Evolutionary conservation across 2,888 invertebrate species (phyloP), one percentile per base, ranked within the genome.

Genomic region (Lasioglossum leucozonium): DNA sequence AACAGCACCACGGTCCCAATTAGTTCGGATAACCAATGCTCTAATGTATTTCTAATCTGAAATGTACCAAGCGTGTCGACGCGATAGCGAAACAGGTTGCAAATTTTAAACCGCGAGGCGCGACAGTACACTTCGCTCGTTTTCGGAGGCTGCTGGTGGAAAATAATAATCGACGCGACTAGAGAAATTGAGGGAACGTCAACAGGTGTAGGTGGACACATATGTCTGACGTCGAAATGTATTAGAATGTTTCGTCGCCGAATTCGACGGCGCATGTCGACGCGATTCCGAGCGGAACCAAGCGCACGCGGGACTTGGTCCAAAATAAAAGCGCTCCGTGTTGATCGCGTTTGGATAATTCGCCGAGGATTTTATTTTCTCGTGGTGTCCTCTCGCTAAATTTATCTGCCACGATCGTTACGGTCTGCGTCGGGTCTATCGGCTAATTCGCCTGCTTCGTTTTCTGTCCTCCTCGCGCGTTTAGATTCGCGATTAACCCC

Each of bases 221-320:
- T 87, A 88, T 88, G 91, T 91, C 90, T 90, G 91, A 91, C 69
- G 91, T 91, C 91, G 86, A 91, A 89, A 90, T 77, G 86, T 84
- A 89, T 90, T 90, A 85, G 85, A 85, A 86, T 87, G 83, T 90
- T 91, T 89, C 88, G 75, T 86, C 84, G 84, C 62, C 51, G 69
- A 51, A 67, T 77, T 86, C 79, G 89, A 84, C 84, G 88, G 82
- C 74, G 88, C 87, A 75, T 82, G 77, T 87, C 86, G 79, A 26
- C 69, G 73, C 47, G 73, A 42, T 71, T 26, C 26, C 55, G 65
- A 58, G 26, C 26, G n/a, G 26, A 26, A n/a, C 84, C 77, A 76
- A 34, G 82, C 77, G 72, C 79, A 73, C 81, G 83, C 89, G 90
- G 90, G 44, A 90, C 34, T 81, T 42, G 90, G 88, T 90, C 90